Base-by-base conservation (phyloP, 2,888 invertebrate species). In the Apamea epomidion region DNA sequence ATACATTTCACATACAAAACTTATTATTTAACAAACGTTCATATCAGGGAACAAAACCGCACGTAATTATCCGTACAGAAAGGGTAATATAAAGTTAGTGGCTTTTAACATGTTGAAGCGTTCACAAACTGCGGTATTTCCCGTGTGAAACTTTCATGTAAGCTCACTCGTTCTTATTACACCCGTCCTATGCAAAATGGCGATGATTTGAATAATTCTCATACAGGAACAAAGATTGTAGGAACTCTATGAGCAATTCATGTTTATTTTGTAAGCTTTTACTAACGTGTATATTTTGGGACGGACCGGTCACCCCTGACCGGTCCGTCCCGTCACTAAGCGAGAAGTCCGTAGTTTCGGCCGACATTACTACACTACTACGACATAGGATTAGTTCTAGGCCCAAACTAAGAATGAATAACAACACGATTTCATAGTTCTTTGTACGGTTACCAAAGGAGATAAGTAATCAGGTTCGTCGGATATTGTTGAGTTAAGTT, bases 101-200 rank as follows among this genome's bases (percentile, higher is more conserved):
- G 95, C 94, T 94, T 95, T 95, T 94, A 94, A 94, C 94, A 94
- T 94, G 95, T 93, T 94, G 90, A 93, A 96, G 93, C 93, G 93
- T 93, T 94, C 92, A 93, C 94, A 95, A 95, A 95, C 95, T 94
- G 94, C 90, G 94, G 94, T 92, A 91, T 93, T 93, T 89, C 92
- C 91, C 91, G 92, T 91, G 92, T 87, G 90, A 91, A 95, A 95
- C 93, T 94, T 95, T 93, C 91, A 92, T 93, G 93, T 94, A 91
- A 93, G 93, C 93, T 92, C 92, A 91, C 90, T 89, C 90, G 92
- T 91, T 91, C 89, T 87, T 91, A 92, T 91, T 90, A 92, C 88
- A 91, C 91, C 90, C 90, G 90, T 91, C 86, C 89, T 71, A 76
- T 86, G 78, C 77, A 84, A 86, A 89, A 86, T 82, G 76, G 71